phyloP scores from a whole-genome alignment of 2,113 vertebrate genomes.

The Ancistrus triradiatus region DNA sequence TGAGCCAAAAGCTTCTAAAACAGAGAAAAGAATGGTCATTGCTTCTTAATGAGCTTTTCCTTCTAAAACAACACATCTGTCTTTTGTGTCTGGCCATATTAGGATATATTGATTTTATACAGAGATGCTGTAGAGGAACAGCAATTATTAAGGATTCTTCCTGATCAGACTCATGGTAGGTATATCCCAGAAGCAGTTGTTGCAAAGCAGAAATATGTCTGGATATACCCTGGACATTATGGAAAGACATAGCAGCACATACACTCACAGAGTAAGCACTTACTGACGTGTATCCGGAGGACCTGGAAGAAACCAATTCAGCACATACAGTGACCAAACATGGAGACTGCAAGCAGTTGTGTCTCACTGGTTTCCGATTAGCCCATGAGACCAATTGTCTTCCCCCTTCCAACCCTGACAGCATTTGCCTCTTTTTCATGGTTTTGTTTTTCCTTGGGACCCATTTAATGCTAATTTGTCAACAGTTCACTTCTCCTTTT shows the following conservation, averaged over 20 bases:
- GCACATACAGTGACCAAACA: too few relatives aligned
- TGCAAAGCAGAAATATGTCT: too few relatives aligned
- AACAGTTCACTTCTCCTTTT: constrained; percentile 1
- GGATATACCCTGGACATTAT: too few relatives aligned
- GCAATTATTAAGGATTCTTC: background rate
- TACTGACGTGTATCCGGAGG: too few relatives aligned
- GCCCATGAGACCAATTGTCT: constrained; percentile 1
- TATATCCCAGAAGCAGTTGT: too few relatives aligned
- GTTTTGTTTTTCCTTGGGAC: constrained; percentile 15
- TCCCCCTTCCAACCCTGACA: constrained; percentile 21
- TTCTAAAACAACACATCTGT: background rate
- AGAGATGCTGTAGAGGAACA: background rate
- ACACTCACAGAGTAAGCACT: too few relatives aligned
- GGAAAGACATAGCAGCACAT: too few relatives aligned
- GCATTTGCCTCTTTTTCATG: constrained; percentile 9
- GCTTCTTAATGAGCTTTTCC: background rate
- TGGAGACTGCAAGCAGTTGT: too few relatives aligned
- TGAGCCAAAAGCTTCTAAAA: constrained; percentile 5
- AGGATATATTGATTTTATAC: background rate
- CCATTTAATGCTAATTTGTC: constrained; percentile 16
- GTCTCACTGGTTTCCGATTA: background rate
- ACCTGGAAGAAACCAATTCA: too few relatives aligned
- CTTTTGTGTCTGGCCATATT: too few relatives aligned
- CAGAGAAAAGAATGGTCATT: background rate
- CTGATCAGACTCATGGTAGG: too few relatives aligned